Evolutionary conservation across 2,113 vertebrate species (phyloP).

Genomic region (Oncorhynchus mykiss): DNA sequence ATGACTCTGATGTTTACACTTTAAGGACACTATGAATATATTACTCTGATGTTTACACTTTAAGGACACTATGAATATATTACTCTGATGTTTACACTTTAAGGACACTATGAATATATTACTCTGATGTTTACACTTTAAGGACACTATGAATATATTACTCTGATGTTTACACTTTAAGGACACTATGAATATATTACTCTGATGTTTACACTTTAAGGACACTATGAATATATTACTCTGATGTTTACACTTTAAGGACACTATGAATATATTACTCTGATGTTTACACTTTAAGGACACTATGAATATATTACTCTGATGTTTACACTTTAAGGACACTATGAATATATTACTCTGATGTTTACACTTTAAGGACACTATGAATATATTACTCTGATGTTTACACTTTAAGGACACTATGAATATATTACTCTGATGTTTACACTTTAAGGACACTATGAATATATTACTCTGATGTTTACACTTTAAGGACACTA

Average conservation of each 20-base stretch:
- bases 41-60: background rate
- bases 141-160: too few species aligned
- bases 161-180: background rate
- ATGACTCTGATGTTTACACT: background rate
- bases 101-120: too few species aligned
- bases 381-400: background rate
- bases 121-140: background rate
- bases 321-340: background rate
- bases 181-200: background rate
- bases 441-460: too few species aligned
- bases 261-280: background rate
- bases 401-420: too few species aligned
- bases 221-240: conserved; percentile 14
- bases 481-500: too few species aligned
- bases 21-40: too few species aligned
- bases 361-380: background rate
- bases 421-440: background rate
- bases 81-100: background rate
- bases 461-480: background rate
- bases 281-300: background rate
- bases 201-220: background rate
- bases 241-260: background rate
- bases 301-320: background rate
- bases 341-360: background rate
- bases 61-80: too few species aligned